Evolutionary conservation across 2,113 vertebrate species (phyloP).

Genomic region (Thoracochromis brauschi): DNA sequence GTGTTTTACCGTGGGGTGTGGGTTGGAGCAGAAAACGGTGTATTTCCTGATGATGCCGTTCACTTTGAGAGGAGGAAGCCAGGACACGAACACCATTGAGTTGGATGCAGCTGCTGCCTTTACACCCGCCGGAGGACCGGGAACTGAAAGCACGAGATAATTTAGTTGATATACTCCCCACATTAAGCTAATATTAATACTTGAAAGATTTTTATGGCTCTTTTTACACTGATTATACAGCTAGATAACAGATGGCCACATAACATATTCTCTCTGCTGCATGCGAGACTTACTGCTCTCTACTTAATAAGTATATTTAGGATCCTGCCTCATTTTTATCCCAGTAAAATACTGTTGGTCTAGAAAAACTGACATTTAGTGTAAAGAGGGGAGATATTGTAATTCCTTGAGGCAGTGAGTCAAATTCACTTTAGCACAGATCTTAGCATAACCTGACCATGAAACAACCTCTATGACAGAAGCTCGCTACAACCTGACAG

Average conservation of each 20-base stretch:
- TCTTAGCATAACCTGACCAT: background rate
- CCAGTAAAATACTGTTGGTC: background rate
- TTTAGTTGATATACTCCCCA: background rate
- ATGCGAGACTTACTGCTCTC: background rate
- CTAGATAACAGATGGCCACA: background rate
- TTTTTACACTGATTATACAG: background rate
- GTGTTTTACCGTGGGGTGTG: slow-evolving; percentile 84
- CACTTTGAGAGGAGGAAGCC: slow-evolving; percentile 90
- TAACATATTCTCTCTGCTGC: background rate
- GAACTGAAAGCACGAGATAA: slow-evolving; percentile 69
- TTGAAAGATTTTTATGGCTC: background rate
- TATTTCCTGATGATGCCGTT: slow-evolving; percentile 94
- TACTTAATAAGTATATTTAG: background rate
- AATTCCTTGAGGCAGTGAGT: background rate
- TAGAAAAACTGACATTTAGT: background rate
- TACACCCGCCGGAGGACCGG: slow-evolving; percentile 88
- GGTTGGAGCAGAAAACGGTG: slow-evolving; percentile 93
- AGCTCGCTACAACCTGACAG: background rate
- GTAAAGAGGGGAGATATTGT: background rate
- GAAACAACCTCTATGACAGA: background rate
- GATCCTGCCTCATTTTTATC: background rate
- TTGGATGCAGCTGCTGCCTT: slow-evolving; percentile 89
- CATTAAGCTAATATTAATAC: background rate
- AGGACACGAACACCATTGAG: slow-evolving; percentile 89
- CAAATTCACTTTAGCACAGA: background rate